These are phyloP conservation scores for Acrossocheilus fasciatus DNA, from an alignment of 2,797 vertebrate species.

Conservation along the genomic window DNA sequence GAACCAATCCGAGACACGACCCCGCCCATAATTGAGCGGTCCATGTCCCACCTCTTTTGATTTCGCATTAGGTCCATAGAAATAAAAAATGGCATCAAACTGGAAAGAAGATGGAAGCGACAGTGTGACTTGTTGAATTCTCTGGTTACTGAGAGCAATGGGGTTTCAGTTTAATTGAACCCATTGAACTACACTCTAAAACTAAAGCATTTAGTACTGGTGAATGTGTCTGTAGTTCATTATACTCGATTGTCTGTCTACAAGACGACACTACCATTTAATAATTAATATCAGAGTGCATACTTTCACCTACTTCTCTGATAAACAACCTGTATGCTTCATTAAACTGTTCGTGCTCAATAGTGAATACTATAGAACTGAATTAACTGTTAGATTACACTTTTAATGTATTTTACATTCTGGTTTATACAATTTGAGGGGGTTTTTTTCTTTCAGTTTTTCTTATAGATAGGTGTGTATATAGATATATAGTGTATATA, in stretches of 20 bases:
- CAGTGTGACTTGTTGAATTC: slow-evolving; percentile 37
- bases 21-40: slow-evolving; percentile 50
- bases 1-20: slow-evolving; percentile 68
- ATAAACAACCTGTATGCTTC: neutral
- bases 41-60: slow-evolving; percentile 42
- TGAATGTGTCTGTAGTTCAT: slow-evolving; percentile 4
- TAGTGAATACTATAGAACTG: neutral
- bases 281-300: neutral
- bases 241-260: neutral
- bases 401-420: neutral
- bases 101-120: slow-evolving; percentile 14
- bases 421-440: neutral
- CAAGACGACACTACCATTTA: neutral
- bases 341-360: neutral
- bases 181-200: neutral
- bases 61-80: slow-evolving; percentile 15
- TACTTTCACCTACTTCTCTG: neutral
- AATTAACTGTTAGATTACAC: neutral
- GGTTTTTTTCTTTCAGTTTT: neutral
- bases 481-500: too few relatives aligned
- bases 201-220: slow-evolving; percentile 2
- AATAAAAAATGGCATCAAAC: slow-evolving; percentile 51
- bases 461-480: neutral
- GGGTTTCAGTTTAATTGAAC: slow-evolving; percentile 13
- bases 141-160: neutral